Percentiles rank a stretch among this genome's conserved stretches.
Evolutionary conservation across 2,888 invertebrate species (phyloP).

Genomic region (Limnephilus lunatus): DNA sequence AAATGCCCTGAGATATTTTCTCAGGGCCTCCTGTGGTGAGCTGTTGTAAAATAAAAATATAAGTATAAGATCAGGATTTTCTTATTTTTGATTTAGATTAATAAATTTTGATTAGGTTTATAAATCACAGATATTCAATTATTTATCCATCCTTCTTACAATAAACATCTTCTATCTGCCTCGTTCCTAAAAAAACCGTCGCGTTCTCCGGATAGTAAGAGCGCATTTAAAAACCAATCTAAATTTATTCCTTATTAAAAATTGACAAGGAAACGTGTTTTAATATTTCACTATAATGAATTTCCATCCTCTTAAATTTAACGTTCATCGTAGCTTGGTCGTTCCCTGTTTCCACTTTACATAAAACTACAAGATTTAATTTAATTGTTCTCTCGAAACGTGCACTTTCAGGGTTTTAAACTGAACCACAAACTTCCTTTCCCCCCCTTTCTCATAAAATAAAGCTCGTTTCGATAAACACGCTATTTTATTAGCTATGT

Average conservation of each 20-base stretch:
- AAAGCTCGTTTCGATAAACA: background rate
- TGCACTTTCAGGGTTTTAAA: background rate
- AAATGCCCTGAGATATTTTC: too few relatives aligned
- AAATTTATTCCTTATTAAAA: background rate
- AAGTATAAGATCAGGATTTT: too few relatives aligned
- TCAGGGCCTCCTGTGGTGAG: too few relatives aligned
- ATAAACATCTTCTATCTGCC: background rate
- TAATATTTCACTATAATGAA: background rate
- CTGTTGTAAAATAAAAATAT: too few relatives aligned
- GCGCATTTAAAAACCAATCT: background rate
- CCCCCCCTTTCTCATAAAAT: background rate
- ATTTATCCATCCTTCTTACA: background rate
- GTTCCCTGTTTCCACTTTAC: background rate
- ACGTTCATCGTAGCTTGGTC: background rate
- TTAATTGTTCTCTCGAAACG: background rate
- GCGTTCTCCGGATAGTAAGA: background rate
- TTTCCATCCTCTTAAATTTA: background rate
- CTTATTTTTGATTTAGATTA: too few relatives aligned
- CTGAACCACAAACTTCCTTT: background rate
- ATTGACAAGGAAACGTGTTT: background rate
- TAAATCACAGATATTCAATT: background rate
- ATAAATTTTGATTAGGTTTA: too few relatives aligned
- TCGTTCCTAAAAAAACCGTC: too few relatives aligned
- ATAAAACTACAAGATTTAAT: background rate
- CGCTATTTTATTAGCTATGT: background rate